Percentiles rank a stretch among this genome's conserved stretches.
phyloP scores from a whole-genome alignment of 2,888 invertebrate species.

The Saturnia japonica region DNA sequence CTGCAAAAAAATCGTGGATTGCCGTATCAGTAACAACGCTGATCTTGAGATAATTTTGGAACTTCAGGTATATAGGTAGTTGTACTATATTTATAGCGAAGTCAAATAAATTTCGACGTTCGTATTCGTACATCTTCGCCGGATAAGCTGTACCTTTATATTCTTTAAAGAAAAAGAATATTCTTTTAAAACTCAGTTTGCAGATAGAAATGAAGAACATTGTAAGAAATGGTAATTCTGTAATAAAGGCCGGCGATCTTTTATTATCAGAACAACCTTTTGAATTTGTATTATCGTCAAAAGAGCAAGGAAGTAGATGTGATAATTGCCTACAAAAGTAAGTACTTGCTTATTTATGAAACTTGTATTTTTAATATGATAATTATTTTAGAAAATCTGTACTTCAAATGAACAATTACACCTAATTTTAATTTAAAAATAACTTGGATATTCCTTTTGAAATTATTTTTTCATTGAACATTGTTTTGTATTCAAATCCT shows the following conservation, averaged over 20 bases:
- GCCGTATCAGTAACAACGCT: too few species aligned
- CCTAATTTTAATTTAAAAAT: too few species aligned
- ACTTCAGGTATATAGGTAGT: conserved; percentile 49
- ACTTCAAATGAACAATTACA: not conserved
- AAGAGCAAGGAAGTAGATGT: conserved; percentile 86
- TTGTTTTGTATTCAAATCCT: not conserved
- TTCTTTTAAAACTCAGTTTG: not conserved
- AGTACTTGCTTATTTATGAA: conserved; percentile 41
- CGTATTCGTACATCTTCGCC: conserved; percentile 42
- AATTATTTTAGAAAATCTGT: not conserved
- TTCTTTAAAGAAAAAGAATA: conserved; percentile 16
- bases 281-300: conserved; percentile 86
- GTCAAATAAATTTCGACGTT: conserved; percentile 65
- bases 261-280: conserved; percentile 89
- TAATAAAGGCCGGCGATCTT: conserved; percentile 84
- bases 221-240: conserved; percentile 58
- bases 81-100: conserved; percentile 40
- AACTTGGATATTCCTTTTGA: not conserved
- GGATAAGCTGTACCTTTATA: conserved; percentile 35
- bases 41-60: conserved; percentile 70
- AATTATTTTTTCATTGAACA: not conserved
- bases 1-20: too few species aligned
- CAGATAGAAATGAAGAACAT: conserved; percentile 69
- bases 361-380: not conserved
- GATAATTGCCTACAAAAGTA: conserved; percentile 90